Evolutionary conservation across 2,888 invertebrate genomes (phyloP).

Genomic region (Drosophila histrio): DNA sequence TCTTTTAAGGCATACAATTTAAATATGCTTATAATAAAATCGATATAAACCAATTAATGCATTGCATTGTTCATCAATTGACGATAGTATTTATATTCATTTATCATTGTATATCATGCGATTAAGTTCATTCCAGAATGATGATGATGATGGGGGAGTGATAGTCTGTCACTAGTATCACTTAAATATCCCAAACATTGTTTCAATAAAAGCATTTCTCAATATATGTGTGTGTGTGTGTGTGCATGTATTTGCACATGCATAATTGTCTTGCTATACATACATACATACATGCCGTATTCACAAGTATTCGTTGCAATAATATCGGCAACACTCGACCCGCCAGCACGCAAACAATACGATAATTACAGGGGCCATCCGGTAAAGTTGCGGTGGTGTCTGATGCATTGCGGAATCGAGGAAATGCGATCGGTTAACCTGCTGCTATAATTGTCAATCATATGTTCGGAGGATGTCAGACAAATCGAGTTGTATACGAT

Average conservation of each 20-base stretch:
- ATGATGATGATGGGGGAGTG: background rate
- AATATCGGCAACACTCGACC: constrained; percentile 5
- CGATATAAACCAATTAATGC: background rate
- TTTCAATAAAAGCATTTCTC: background rate
- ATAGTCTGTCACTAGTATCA: background rate
- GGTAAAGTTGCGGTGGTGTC: constrained; percentile 56
- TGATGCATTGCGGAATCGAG: constrained; percentile 25
- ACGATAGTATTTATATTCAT: no score
- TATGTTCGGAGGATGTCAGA: constrained; percentile 60
- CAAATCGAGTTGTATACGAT: constrained; percentile 30
- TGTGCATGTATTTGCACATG: background rate
- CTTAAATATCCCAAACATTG: background rate
- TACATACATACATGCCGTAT: background rate
- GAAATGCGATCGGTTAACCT: constrained; percentile 56
- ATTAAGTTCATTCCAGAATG: background rate
- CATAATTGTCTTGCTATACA: background rate
- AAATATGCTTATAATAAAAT: background rate
- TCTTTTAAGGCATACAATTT: background rate
- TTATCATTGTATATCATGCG: background rate
- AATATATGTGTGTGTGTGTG: background rate
- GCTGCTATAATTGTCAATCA: constrained; percentile 75
- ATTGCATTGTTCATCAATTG: background rate
- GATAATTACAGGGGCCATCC: constrained; percentile 58
- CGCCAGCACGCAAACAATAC: constrained; percentile 48
- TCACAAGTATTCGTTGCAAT: background rate